Conservation (phyloP, 2,113 vertebrate genomes). For the Heterotilapia buettikoferi region DNA sequence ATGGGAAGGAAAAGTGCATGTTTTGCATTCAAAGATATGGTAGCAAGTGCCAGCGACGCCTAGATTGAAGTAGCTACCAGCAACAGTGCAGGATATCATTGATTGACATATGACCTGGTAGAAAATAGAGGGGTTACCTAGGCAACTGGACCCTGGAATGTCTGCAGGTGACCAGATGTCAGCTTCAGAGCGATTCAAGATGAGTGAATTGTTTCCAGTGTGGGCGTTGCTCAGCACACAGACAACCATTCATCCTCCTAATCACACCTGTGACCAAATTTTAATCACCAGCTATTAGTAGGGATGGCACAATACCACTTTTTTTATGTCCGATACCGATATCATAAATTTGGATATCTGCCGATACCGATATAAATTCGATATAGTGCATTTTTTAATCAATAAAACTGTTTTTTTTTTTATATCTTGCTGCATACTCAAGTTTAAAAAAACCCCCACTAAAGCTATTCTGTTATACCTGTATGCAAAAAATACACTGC, state of each 20-base stretch:
- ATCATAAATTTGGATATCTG: rapidly evolving
- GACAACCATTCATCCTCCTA: neutral
- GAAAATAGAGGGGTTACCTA: neutral
- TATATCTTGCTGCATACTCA: neutral
- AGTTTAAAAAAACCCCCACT: neutral
- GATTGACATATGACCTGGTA: neutral
- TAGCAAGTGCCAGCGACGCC: neutral
- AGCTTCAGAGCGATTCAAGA: neutral
- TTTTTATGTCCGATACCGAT: rapidly evolving
- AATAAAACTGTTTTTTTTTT: neutral
- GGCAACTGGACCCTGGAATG: neutral
- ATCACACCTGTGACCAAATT: neutral
- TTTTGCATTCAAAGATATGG: neutral
- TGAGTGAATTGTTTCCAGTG: neutral
- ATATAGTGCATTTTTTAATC: neutral
- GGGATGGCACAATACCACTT: neutral
- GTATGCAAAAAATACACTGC: neutral
- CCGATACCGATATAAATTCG: rapidly evolving
- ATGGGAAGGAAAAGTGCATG: neutral
- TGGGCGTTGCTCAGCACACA: neutral
- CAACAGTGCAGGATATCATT: neutral
- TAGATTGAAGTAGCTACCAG: neutral
- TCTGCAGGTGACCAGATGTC: neutral
- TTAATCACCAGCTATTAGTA: neutral
- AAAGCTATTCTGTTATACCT: neutral